Evolutionary conservation across 2,888 invertebrate genomes (phyloP).

Genomic region (Seira musarum): DNA sequence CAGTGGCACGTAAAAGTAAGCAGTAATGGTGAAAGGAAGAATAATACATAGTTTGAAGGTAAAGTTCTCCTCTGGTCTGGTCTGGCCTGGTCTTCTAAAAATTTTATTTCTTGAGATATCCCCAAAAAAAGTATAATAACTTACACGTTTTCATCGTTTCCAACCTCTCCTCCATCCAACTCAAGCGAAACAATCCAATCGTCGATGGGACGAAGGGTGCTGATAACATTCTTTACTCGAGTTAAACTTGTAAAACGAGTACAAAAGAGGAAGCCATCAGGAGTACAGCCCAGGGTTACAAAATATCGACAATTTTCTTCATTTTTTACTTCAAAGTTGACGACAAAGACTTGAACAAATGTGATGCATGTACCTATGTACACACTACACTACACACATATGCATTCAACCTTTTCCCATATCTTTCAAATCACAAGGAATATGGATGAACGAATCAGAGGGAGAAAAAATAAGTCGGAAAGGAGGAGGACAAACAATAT

Average conservation of each 20-base stretch:
- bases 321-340: conserved; percentile 40
- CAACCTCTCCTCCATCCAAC: conserved; percentile 22
- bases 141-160: conserved; percentile 28
- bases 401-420: too few relatives aligned
- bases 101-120: conserved; percentile 16
- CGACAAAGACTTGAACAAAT: conserved; percentile 37
- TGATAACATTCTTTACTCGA: conserved; percentile 43
- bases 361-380: too few relatives aligned
- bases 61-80: too few relatives aligned
- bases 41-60: too few relatives aligned
- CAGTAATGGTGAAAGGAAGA: too few relatives aligned
- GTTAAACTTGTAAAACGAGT: conserved; percentile 44
- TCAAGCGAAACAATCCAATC: conserved; percentile 43
- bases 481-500: conserved; percentile 35
- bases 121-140: conserved; percentile 24
- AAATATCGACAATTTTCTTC: conserved; percentile 52
- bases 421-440: too few relatives aligned
- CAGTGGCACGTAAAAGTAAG: conserved; percentile 32
- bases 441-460: conserved; percentile 1
- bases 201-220: conserved; percentile 41
- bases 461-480: not conserved
- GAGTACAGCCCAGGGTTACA: conserved; percentile 40
- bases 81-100: conserved; percentile 15
- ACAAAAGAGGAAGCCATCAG: conserved; percentile 32
- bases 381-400: too few relatives aligned